These are phyloP conservation scores for Coracias cyanogaster DNA, from an alignment of 2,797 vertebrate species.

Conservation along the genomic window DNA sequence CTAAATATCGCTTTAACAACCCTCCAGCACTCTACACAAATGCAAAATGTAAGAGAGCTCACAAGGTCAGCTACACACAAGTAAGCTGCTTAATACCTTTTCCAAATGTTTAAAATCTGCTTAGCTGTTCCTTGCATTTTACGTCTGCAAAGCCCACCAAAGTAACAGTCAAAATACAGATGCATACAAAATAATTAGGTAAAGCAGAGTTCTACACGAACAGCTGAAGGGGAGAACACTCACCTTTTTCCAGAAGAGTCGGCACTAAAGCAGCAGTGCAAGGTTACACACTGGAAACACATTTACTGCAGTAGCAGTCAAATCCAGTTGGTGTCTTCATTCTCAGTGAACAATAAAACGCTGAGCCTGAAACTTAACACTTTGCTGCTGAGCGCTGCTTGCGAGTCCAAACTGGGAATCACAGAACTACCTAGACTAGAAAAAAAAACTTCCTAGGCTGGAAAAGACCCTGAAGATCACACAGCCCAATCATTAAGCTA, in stretches of 20 bases:
- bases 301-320: constrained; percentile 22
- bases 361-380: constrained; percentile 55
- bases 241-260: constrained; percentile 56
- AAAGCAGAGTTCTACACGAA: not conserved
- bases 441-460: too few relatives aligned
- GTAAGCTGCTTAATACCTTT: constrained; percentile 35
- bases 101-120: constrained; percentile 7
- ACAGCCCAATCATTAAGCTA: too few relatives aligned
- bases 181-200: not conserved
- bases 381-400: not conserved
- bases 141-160: not conserved
- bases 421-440: too few relatives aligned
- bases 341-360: constrained; percentile 12
- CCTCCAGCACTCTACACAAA: not conserved
- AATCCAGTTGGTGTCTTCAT: constrained; percentile 47
- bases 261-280: constrained; percentile 28
- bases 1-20: not conserved
- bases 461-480: too few relatives aligned
- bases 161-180: not conserved
- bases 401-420: not conserved
- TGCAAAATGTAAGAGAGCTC: not conserved
- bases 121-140: not conserved
- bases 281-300: constrained; percentile 39
- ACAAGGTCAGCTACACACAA: constrained; percentile 45
- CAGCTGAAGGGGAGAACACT: not conserved